Evolutionary conservation across 2,888 invertebrate genomes (phyloP), one percentile per base, ranked within the genome.

Genomic region (Trisateles emortualis): DNA sequence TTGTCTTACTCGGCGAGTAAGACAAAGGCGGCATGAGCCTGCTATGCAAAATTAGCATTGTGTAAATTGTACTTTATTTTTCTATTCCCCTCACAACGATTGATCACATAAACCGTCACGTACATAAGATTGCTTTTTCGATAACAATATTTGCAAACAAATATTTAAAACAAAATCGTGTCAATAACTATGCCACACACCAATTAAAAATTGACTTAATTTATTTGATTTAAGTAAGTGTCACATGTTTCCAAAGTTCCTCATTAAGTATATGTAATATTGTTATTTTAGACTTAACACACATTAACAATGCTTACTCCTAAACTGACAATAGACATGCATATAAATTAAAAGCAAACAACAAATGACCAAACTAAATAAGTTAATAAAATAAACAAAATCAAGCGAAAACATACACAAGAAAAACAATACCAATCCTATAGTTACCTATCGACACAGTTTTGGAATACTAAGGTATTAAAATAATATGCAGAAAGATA

Each of bases 371-470:
- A 81, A 72, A 74, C 64, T 72, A 73, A 86, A 86, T 88, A 89
- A 86, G 84, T 87, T 88, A 88, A 78, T 81, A 81, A 82, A 83
- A 86, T 81, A 85, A 87, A 84, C 80, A 84, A 86, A 81, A 75
- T 76, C 81, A 88, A 88, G 84, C 87, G 62, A 82, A 86, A 79
- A 81, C 79, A 74, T 77, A 83, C 83, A 80, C 76, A 79, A 74
- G 76, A 77, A 81, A 77, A 78, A 75, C 72, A 74, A 71, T 73
- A 74, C 72, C 74, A 71, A 68, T 69, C 61, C 64, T 67, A 63
- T 52, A 59, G 39, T 52, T 48, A 61, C 42, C 49, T 70, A 66
- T 51, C 44, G 47, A 64, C 36, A 36, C 42, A 44, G 49, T 67
- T 62, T 60, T 52, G 47, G 52, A 64, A 59, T 50, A 44, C n/a